These are phyloP conservation scores for Scomberomorus guttatus DNA, from an alignment of 2,797 vertebrate genomes.

Conservation along the genomic window DNA sequence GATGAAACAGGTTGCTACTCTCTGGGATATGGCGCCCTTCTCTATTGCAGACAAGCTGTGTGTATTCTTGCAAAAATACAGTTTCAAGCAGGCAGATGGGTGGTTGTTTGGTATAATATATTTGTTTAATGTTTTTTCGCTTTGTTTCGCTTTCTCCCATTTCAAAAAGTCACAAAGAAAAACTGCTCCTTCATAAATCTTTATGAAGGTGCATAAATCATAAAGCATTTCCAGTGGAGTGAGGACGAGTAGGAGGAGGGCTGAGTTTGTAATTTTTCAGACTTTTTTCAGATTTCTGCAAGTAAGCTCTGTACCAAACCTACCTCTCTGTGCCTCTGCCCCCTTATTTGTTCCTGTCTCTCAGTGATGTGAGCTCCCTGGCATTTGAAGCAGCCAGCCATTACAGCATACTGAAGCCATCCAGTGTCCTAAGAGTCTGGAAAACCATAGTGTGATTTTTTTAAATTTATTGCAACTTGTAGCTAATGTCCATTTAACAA, in stretches of 20 bases:
- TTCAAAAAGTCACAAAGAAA: background rate
- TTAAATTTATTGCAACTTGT: slow-evolving; percentile 59
- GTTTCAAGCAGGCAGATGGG: background rate
- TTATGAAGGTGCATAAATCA: background rate
- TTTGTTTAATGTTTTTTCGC: too few relatives aligned
- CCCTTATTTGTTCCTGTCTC: slow-evolving; percentile 33
- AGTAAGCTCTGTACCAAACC: too few relatives aligned
- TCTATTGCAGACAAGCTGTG: background rate
- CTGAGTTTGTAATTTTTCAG: too few relatives aligned
- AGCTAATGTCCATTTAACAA: slow-evolving; percentile 28
- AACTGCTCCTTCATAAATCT: background rate
- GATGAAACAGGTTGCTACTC: background rate
- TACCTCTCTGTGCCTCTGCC: background rate
- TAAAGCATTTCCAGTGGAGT: background rate
- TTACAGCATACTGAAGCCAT: slow-evolving; percentile 80
- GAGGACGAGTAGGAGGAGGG: background rate
- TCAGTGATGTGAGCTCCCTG: slow-evolving; percentile 81
- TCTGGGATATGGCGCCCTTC: background rate
- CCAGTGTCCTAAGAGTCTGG: slow-evolving; percentile 55
- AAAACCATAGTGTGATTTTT: slow-evolving; percentile 63
- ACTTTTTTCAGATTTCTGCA: too few relatives aligned
- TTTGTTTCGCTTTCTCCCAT: slow-evolving; percentile 21
- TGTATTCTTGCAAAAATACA: background rate
- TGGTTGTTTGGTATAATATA: background rate
- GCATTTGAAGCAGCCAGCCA: slow-evolving; percentile 80